Evolutionary conservation across 2,888 invertebrate genomes (phyloP), one percentile per base, ranked within the genome.

Genomic region (Ophion obscuratus): DNA sequence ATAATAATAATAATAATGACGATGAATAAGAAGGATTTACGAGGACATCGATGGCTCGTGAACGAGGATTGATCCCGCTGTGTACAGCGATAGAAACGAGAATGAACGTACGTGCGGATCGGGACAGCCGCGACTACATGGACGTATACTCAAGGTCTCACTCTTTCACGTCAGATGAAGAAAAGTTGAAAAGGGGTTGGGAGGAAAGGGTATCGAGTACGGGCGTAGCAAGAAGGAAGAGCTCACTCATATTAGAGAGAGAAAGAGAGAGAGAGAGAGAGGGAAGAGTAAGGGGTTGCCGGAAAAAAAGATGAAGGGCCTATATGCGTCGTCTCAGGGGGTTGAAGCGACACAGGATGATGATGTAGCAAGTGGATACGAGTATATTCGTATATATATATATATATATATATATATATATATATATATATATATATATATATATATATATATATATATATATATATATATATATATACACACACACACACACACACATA

Each of bases 221-320:
- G 71, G 36, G 36, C 78, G 66, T 73, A 67, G 84, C 77, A 73
- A 81, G 68, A 68, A 78, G 59, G 44, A 79, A 79, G 78, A 68
- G 78, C 67, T 78, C 68, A 57, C 44, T 59, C 68, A 27, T 78
- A 68, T 68, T 59, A n/a, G 40, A 73, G 73, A 73, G 61, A 66
- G 64, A 44, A 57, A 81, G 36, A 67, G 66, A 73, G 90, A 90
- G 89, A 90, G 88, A 88, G 89, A 90, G 87, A 80, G 87, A 88
- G 87, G 84, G 84, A 87, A 81, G 67, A 66, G 61, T 67, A 78
- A 70, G 7, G 40, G 40, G 40, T 40, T 40, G 40, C 40, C 9
- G 66, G 68, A 78, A 82, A 83, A 76, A 79, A 83, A 81, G 73
- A 76, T 83, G 81, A 70, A 76, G 87, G 77, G 71, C 47, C 77